These are phyloP conservation scores for Malthinus flaveolus DNA, from an alignment of 2,888 invertebrate species.

Conservation along the genomic window DNA sequence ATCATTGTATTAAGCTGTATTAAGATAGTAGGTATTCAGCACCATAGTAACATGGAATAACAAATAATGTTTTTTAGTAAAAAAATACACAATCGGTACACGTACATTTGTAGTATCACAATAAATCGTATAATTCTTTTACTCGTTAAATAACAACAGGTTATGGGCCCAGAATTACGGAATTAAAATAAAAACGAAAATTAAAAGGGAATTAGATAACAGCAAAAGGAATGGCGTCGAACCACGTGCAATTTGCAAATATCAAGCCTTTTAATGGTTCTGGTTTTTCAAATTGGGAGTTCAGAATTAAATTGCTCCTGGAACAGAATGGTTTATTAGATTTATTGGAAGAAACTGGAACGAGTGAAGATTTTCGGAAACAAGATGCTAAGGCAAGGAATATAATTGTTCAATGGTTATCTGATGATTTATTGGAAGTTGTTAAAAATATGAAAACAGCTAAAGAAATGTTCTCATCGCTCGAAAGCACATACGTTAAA, in stretches of 20 bases:
- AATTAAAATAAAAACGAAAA: not conserved
- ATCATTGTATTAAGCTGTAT: too few species aligned
- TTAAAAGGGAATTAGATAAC: not conserved
- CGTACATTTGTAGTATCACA: too few species aligned
- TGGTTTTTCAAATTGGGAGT: conserved; percentile 32
- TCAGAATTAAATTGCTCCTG: conserved; percentile 26
- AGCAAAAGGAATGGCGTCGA: not conserved
- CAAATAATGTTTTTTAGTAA: too few species aligned
- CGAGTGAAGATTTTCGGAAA: conserved; percentile 22
- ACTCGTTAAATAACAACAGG: too few species aligned
- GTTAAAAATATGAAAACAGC: conserved; percentile 32
- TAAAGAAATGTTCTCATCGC: conserved; percentile 27
- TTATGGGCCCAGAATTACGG: conserved; percentile 11
- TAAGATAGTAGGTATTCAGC: too few species aligned
- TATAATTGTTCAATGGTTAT: conserved; percentile 30
- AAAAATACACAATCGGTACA: too few species aligned
- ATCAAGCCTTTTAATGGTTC: conserved; percentile 29
- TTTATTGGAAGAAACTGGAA: conserved; percentile 9
- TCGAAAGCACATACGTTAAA: not conserved
- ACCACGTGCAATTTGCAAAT: not conserved
- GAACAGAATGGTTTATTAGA: conserved; percentile 26
- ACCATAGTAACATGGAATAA: too few species aligned
- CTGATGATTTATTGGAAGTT: conserved; percentile 31
- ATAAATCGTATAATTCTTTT: too few species aligned
- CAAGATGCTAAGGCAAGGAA: conserved; percentile 27